Evolutionary conservation across 1,140 invertebrate species (phyloP).

Genomic region (Zaprionus vittiger): DNA sequence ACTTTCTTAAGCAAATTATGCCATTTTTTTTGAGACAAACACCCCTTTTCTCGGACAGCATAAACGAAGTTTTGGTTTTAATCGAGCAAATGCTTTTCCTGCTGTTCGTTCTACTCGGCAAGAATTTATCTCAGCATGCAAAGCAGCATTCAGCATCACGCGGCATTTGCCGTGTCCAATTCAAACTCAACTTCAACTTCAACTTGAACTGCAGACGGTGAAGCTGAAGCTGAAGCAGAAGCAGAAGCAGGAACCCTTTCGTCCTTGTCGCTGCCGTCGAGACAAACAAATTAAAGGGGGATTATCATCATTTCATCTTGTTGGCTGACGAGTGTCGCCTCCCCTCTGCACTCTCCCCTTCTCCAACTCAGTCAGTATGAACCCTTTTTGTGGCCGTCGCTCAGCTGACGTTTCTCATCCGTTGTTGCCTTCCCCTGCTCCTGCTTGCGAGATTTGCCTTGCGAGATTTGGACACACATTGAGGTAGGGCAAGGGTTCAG

Average conservation of each 20-base stretch:
- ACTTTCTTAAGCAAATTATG: slow-evolving; percentile 82
- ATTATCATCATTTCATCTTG: slow-evolving; percentile 64
- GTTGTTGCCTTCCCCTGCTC: slow-evolving; percentile 17
- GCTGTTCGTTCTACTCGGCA: background rate
- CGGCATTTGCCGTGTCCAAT: slow-evolving; percentile 10
- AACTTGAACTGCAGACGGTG: slow-evolving; percentile 3
- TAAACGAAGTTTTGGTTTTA: slow-evolving; percentile 22
- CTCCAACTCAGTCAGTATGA: slow-evolving; percentile 7
- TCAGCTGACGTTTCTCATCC: slow-evolving; percentile 74
- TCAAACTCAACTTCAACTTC: slow-evolving; percentile 9
- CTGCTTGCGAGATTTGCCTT: slow-evolving; percentile 65
- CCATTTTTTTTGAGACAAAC: slow-evolving; percentile 46
- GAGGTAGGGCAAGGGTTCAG: slow-evolving; percentile 79
- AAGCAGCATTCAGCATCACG: slow-evolving; percentile 20
- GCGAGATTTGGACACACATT: slow-evolving; percentile 64
- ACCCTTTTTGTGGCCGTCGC: slow-evolving; percentile 56
- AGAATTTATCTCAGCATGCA: slow-evolving; percentile 45
- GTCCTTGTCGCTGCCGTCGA: slow-evolving; percentile 41
- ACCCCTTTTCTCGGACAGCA: slow-evolving; percentile 29
- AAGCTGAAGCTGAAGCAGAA: background rate
- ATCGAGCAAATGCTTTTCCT: slow-evolving; percentile 48
- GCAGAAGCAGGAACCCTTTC: slow-evolving; percentile 35
- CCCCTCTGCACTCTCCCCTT: background rate
- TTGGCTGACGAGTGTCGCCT: slow-evolving; percentile 20
- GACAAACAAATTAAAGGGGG: slow-evolving; percentile 63